A percentile compares a stretch with the other conserved stretches of the same genome.
Conservation (phyloP, 1,140 invertebrate species). For the Argopecten irradians region DNA sequence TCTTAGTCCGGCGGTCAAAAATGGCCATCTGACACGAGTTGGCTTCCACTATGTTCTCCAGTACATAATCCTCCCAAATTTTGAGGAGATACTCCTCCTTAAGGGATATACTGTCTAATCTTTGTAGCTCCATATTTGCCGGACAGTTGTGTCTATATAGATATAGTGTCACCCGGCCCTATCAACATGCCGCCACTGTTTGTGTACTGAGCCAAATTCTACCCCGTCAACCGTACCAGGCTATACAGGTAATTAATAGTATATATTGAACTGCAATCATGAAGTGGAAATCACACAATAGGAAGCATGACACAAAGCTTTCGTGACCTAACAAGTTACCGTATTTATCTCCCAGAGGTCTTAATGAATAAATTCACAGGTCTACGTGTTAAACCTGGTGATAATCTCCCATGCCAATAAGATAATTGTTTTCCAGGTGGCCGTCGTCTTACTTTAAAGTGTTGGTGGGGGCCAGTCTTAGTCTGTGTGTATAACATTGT, state of each 20-base stretch:
- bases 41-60: slow-evolving; percentile 45
- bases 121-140: slow-evolving; percentile 42
- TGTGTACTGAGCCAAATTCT: neutral
- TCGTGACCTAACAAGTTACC: neutral
- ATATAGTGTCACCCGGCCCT: neutral
- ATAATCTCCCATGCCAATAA: neutral
- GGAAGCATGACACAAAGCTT: neutral
- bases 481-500: neutral
- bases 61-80: slow-evolving; percentile 49
- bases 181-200: neutral
- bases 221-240: slow-evolving; percentile 19
- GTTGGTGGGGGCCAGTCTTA: neutral
- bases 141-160: neutral
- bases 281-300: neutral
- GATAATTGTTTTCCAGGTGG: neutral
- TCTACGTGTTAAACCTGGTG: neutral
- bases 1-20: slow-evolving; percentile 40
- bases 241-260: slow-evolving; percentile 2
- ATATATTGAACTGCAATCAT: neutral
- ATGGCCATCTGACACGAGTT: slow-evolving; percentile 49
- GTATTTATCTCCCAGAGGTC: neutral
- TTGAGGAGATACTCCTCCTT: slow-evolving; percentile 48
- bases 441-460: neutral
- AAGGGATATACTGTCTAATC: slow-evolving; percentile 39
- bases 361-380: neutral